Evolutionary conservation across 2,888 invertebrate species (phyloP).

Genomic region (Philereme transversata): DNA sequence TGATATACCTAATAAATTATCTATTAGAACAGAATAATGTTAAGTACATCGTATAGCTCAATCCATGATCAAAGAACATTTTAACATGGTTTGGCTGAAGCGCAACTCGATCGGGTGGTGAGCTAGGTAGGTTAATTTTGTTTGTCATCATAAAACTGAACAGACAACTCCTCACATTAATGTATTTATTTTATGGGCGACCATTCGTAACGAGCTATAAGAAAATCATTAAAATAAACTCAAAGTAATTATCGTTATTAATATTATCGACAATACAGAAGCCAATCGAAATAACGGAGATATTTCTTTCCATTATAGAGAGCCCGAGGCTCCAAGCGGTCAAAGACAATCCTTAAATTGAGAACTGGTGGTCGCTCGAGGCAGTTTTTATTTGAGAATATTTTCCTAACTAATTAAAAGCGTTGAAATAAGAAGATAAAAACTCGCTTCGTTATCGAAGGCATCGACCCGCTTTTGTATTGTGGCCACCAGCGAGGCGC

Average conservation of each 20-base stretch:
- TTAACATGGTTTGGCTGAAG: too few species aligned
- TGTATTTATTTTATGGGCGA: slow-evolving; percentile 42
- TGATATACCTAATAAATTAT: too few species aligned
- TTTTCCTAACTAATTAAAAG: slow-evolving; percentile 84
- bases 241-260: slow-evolving; percentile 66
- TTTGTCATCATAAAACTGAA: slow-evolving; percentile 24
- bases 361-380: slow-evolving; percentile 61
- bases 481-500: slow-evolving; percentile 62
- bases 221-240: slow-evolving; percentile 59
- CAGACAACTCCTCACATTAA: slow-evolving; percentile 35
- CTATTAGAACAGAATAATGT: too few species aligned
- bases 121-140: background rate
- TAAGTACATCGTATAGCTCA: too few species aligned
- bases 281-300: slow-evolving; percentile 69
- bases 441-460: slow-evolving; percentile 80
- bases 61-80: too few species aligned
- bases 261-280: slow-evolving; percentile 71
- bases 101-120: too few species aligned
- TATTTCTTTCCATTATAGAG: slow-evolving; percentile 64
- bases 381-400: slow-evolving; percentile 81
- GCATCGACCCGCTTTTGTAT: slow-evolving; percentile 81
- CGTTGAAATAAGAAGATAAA: slow-evolving; percentile 82
- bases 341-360: slow-evolving; percentile 73
- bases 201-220: slow-evolving; percentile 47
- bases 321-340: slow-evolving; percentile 65